Conservation (phyloP, 2,888 invertebrate species). For the Alentia gelatinosa region DNA sequence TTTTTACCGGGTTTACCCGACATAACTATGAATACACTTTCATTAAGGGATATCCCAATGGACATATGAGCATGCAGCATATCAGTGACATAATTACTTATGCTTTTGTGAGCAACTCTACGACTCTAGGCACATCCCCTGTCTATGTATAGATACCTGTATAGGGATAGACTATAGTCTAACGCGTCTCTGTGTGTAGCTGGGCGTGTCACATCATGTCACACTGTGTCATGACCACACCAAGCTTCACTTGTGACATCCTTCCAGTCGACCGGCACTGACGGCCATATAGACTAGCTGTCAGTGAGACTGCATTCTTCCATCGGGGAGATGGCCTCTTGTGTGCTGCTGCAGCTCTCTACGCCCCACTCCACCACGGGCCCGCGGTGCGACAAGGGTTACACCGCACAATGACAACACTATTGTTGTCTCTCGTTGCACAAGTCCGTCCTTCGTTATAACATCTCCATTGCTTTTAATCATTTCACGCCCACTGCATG, state of each 20-base stretch:
- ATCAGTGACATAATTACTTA: too few species aligned
- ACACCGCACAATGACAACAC: background rate
- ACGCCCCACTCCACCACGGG: background rate
- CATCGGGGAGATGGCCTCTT: background rate
- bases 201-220: background rate
- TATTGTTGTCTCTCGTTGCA: background rate
- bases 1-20: too few species aligned
- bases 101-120: background rate
- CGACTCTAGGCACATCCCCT: background rate
- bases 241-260: background rate
- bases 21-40: too few species aligned
- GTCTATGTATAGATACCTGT: background rate
- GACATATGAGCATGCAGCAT: too few species aligned
- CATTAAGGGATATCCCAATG: too few species aligned
- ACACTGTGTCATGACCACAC: background rate
- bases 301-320: constrained; percentile 1
- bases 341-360: background rate
- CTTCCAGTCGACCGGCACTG: background rate
- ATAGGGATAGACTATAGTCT: background rate
- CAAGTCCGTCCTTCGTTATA: background rate
- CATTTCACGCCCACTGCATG: background rate
- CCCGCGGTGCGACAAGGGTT: constrained; percentile 14
- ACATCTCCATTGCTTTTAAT: background rate
- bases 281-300: background rate
- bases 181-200: background rate